Percentiles rank a stretch among this genome's conserved stretches.
phyloP scores from a whole-genome alignment of 2,113 vertebrate species.

The Oxygymnocypris stewartii region DNA sequence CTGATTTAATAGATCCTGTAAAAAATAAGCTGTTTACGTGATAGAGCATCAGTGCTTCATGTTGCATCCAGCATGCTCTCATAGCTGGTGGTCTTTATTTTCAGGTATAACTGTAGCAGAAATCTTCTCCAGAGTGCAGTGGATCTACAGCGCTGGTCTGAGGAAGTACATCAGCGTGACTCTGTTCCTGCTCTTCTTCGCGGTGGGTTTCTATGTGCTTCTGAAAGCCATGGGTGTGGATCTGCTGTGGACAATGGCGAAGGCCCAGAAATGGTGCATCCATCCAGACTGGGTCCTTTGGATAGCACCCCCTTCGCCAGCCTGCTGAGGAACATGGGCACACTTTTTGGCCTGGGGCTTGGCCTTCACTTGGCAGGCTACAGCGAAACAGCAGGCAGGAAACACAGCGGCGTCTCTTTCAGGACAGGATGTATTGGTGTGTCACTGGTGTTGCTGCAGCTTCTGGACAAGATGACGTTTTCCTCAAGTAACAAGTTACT shows the following conservation, averaged over 20 bases:
- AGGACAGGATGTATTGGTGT: slow-evolving; percentile 70
- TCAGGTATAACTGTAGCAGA: slow-evolving; percentile 83
- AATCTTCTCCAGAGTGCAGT: slow-evolving; percentile 78
- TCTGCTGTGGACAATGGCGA: slow-evolving; percentile 83
- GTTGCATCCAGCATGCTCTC: neutral
- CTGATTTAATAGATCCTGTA: neutral
- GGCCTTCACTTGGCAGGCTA: slow-evolving; percentile 78
- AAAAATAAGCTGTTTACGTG: neutral
- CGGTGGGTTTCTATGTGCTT: slow-evolving; percentile 80
- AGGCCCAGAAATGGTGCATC: slow-evolving; percentile 85
- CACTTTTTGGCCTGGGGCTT: slow-evolving; percentile 80
- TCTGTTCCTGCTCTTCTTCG: slow-evolving; percentile 78
- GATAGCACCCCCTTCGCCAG: slow-evolving; percentile 85
- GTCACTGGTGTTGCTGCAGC: slow-evolving; percentile 81
- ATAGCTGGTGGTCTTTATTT: slow-evolving; percentile 11
- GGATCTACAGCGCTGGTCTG: slow-evolving; percentile 78
- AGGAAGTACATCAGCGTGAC: slow-evolving; percentile 79
- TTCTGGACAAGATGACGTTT: slow-evolving; percentile 83
- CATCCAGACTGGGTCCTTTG: slow-evolving; percentile 85
- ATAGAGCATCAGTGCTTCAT: neutral
- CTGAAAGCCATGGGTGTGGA: slow-evolving; percentile 79
- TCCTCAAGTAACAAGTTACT: slow-evolving; percentile 76
- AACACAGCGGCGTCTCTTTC: slow-evolving; percentile 62
- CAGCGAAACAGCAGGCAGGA: slow-evolving; percentile 61
- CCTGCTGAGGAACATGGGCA: slow-evolving; percentile 81